A percentile compares a stretch with the other conserved stretches of the same genome.
phyloP scores from a whole-genome alignment of 2,797 vertebrate species.

The Thalassophryne amazonica region DNA sequence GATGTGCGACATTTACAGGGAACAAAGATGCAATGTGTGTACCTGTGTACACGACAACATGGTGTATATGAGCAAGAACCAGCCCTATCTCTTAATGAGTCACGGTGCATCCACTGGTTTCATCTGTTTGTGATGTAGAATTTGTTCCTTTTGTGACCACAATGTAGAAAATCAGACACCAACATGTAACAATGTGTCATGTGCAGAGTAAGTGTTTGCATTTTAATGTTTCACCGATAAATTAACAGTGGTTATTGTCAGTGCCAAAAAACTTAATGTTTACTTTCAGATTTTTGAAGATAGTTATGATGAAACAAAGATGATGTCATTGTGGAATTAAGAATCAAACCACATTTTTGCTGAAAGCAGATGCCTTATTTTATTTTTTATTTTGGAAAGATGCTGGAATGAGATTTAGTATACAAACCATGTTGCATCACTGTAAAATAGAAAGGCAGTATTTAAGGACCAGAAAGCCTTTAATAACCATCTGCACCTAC shows the following conservation, averaged over 20 bases:
- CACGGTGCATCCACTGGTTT: slow-evolving; percentile 3
- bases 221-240: slow-evolving; percentile 38
- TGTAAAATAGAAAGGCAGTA: background rate
- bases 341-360: slow-evolving; percentile 7
- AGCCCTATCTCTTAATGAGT: background rate
- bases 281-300: no score
- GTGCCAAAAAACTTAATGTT: slow-evolving; percentile 43
- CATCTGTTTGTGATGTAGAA: slow-evolving; percentile 29
- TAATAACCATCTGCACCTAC: background rate
- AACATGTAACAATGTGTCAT: slow-evolving; percentile 20
- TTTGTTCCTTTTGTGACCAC: slow-evolving; percentile 19
- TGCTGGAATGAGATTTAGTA: slow-evolving; percentile 1
- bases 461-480: slow-evolving; percentile 8
- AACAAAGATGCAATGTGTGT: slow-evolving; percentile 6
- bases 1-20: background rate
- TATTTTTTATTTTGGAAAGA: slow-evolving; percentile 12
- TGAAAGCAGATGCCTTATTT: slow-evolving; percentile 9
- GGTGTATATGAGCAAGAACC: background rate
- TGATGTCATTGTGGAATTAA: no score
- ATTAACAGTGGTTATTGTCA: slow-evolving; percentile 33
- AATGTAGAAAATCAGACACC: slow-evolving; percentile 18
- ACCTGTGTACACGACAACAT: background rate
- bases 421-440: slow-evolving; percentile 11
- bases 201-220: slow-evolving; percentile 32
- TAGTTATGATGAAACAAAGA: no score